Percentiles rank a stretch among this genome's conserved stretches.
These are phyloP conservation scores for Paralichthys olivaceus DNA, from an alignment of 2,113 vertebrate genomes.

Conservation along the genomic window DNA sequence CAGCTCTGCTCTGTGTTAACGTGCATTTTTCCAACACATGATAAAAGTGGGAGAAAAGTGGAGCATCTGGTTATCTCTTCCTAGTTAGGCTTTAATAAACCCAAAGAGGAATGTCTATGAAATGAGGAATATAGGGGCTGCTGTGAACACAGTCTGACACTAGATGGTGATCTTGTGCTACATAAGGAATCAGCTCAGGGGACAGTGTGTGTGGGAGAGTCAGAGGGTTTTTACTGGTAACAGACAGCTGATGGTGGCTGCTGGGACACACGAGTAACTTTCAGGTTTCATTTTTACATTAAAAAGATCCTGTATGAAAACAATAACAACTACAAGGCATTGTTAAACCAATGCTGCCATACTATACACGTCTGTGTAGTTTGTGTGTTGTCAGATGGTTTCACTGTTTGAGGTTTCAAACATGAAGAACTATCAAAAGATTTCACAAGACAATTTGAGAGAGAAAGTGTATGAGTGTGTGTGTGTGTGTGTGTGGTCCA, in stretches of 20 bases:
- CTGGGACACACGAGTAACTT: background rate
- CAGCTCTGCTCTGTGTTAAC: slow-evolving; percentile 47
- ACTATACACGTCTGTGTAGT: too few species aligned
- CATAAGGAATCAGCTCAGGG: background rate
- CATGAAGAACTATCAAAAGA: too few species aligned
- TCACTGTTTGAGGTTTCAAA: too few species aligned
- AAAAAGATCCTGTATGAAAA: background rate
- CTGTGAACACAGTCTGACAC: slow-evolving; percentile 49
- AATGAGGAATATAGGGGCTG: background rate
- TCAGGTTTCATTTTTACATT: background rate
- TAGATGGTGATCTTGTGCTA: slow-evolving; percentile 72
- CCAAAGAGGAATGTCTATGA: slow-evolving; percentile 26
- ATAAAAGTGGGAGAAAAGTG: slow-evolving; percentile 28
- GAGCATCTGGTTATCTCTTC: slow-evolving; percentile 50
- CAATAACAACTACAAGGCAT: background rate
- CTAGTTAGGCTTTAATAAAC: slow-evolving; percentile 40
- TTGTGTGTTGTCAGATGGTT: too few species aligned
- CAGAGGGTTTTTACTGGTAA: slow-evolving; percentile 4
- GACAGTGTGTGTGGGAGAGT: background rate
- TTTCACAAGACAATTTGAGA: too few species aligned
- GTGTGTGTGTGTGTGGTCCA: too few species aligned
- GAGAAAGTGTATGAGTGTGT: too few species aligned
- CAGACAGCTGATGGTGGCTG: slow-evolving; percentile 2
- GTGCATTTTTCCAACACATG: slow-evolving; percentile 25
- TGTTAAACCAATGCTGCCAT: background rate